phyloP scores from a whole-genome alignment of 2,797 vertebrate species.

The Phalanger gymnotis region DNA sequence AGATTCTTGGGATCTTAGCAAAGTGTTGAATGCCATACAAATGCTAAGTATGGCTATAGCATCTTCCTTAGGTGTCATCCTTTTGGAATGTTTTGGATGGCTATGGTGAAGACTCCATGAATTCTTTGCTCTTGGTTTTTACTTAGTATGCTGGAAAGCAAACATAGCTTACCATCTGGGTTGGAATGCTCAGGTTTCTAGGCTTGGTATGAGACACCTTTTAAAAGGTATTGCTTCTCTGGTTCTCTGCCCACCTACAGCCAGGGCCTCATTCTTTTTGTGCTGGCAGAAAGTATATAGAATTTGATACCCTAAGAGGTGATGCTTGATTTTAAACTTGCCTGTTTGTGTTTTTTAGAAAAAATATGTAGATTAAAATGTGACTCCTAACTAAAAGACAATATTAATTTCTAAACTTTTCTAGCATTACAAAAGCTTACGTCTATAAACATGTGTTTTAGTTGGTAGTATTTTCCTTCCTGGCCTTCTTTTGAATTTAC shows the following conservation, averaged over 20 bases:
- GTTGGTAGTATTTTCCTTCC: background rate
- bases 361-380: background rate
- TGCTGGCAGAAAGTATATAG: conserved; percentile 29
- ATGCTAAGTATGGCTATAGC: conserved; percentile 46
- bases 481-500: background rate
- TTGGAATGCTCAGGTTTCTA: conserved; percentile 56
- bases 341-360: background rate
- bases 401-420: background rate
- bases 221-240: conserved; percentile 4
- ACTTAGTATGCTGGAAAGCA: conserved; percentile 3
- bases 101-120: conserved; percentile 54
- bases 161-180: conserved; percentile 7
- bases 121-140: conserved; percentile 44
- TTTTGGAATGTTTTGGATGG: conserved; percentile 67
- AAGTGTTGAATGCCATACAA: conserved; percentile 27
- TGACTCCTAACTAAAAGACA: background rate
- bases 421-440: background rate
- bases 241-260: background rate
- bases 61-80: conserved; percentile 65
- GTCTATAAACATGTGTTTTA: background rate
- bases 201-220: conserved; percentile 20
- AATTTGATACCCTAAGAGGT: conserved; percentile 13
- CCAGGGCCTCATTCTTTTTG: conserved; percentile 27
- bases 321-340: conserved; percentile 40
- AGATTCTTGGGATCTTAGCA: conserved; percentile 53